These are phyloP conservation scores for Cyanistes caeruleus DNA, from an alignment of 2,113 vertebrate genomes.

Conservation along the genomic window DNA sequence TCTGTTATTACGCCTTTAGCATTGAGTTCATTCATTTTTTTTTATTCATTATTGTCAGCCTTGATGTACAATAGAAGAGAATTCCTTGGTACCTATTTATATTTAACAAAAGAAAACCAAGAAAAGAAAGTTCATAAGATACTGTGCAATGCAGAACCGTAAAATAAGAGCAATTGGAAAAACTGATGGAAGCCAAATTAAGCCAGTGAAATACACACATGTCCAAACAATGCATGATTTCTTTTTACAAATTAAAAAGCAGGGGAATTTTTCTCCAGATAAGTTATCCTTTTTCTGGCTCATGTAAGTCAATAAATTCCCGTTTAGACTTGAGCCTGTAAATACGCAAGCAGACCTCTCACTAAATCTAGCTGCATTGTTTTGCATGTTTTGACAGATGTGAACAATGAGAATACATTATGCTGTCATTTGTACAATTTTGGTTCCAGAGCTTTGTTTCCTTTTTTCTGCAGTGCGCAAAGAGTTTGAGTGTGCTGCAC, in stretches of 20 bases:
- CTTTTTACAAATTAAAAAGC: background rate
- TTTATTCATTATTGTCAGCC: background rate
- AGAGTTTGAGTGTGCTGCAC: background rate
- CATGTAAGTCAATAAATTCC: conserved; percentile 1
- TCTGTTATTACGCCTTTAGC: background rate
- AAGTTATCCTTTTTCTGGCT: conserved; percentile 2
- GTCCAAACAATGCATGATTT: background rate
- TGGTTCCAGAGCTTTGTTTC: background rate
- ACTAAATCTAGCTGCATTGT: conserved; percentile 16
- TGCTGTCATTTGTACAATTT: conserved; percentile 7
- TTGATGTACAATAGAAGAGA: background rate
- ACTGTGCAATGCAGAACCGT: background rate
- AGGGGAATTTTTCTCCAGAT: background rate
- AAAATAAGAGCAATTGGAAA: background rate
- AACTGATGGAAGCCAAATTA: background rate
- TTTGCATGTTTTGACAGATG: conserved; percentile 33
- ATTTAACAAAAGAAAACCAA: background rate
- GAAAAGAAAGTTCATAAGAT: background rate
- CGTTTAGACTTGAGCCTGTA: background rate
- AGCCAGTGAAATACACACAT: background rate
- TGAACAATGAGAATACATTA: conserved; percentile 2
- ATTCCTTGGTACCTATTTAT: background rate
- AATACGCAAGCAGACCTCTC: background rate
- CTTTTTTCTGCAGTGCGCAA: background rate
- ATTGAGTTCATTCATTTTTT: background rate